Conservation (phyloP, 1,140 invertebrate species). For the Microplitis mediator region DNA sequence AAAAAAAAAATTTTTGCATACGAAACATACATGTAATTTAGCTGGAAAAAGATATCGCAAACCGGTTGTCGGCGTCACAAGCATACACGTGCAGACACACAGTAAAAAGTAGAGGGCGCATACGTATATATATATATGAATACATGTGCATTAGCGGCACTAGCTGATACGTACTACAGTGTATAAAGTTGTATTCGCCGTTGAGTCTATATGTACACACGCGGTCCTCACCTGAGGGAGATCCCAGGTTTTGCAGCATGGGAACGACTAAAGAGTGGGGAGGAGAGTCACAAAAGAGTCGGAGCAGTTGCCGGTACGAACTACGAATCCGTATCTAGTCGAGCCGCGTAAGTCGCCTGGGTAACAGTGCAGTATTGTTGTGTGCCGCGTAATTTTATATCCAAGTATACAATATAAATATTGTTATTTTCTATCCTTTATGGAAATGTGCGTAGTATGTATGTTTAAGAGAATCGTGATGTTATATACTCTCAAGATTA, state of each 20-base stretch:
- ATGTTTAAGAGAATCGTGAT: no score
- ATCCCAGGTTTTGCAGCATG: conserved; percentile 5
- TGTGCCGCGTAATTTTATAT: background rate
- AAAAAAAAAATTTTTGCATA: background rate
- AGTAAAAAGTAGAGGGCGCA: background rate
- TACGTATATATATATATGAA: background rate
- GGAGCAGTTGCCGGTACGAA: background rate
- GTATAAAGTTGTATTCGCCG: background rate
- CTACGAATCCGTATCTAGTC: background rate
- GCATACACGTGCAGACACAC: background rate
- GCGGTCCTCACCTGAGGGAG: conserved; percentile 3
- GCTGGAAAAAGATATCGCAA: background rate
- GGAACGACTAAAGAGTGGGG: background rate
- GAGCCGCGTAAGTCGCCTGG: background rate
- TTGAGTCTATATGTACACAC: background rate
- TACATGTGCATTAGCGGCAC: background rate
- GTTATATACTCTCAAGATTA: no score
- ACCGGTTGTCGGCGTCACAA: background rate
- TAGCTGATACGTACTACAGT: background rate
- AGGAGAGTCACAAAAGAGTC: conserved; percentile 2
- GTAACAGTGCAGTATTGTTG: background rate
- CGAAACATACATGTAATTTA: background rate
- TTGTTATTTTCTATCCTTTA: background rate
- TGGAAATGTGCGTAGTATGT: no score
- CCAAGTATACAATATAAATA: background rate